Conservation (phyloP, 2,113 vertebrate species). For the Ciconia stormi region DNA sequence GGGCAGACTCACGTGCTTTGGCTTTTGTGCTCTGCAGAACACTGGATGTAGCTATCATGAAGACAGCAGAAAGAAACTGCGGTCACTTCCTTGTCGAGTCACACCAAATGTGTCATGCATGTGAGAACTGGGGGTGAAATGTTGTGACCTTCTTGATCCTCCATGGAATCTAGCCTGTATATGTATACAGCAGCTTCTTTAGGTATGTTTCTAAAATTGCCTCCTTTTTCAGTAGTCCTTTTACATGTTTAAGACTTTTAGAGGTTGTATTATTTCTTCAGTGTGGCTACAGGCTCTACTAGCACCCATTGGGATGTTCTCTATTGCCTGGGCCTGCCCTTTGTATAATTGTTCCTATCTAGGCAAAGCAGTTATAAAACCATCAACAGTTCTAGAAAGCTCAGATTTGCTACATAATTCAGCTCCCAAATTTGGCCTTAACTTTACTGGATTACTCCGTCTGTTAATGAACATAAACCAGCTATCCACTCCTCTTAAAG, state of each 20-base stretch:
- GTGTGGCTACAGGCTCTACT: not conserved
- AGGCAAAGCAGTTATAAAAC: constrained; percentile 4
- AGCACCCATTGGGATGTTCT: not conserved
- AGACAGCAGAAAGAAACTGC: not conserved
- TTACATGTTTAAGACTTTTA: not conserved
- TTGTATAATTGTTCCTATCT: not conserved
- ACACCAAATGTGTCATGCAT: not conserved
- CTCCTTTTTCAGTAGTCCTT: not conserved
- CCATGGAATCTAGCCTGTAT: not conserved
- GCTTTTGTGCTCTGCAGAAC: not conserved
- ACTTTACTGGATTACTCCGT: not conserved
- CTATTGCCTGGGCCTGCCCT: not conserved
- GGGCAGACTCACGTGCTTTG: not conserved
- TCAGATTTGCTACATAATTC: not conserved
- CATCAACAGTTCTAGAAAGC: not conserved
- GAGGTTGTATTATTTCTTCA: not conserved
- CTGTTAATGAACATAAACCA: not conserved
- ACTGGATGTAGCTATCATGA: not conserved
- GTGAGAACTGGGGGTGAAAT: not conserved
- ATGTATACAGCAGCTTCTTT: not conserved
- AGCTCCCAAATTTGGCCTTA: not conserved
- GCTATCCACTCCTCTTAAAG: not conserved
- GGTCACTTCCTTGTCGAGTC: not conserved
- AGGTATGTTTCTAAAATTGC: not conserved
- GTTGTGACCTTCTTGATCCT: not conserved